Evolutionary conservation across 2,113 vertebrate species (phyloP), one percentile per base, ranked within the genome.

Genomic region (Elgaria multicarinata): DNA sequence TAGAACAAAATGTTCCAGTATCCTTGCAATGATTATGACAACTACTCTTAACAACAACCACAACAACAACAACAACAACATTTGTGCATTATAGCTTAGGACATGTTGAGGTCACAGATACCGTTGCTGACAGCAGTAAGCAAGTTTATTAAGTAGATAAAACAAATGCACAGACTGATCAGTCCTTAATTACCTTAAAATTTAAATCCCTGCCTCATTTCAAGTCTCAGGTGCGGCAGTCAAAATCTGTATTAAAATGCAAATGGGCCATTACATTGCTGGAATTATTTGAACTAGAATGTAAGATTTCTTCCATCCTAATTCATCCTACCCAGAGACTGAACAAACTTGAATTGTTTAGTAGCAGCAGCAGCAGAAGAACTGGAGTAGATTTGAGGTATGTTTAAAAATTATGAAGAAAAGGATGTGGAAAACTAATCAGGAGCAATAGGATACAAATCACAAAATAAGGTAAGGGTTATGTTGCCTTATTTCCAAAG

Each of bases 201-300:
- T 96, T 96, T 94, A 96, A 95, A 95, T 91, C 92, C 88, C 83
- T 87, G 87, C 86, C 91, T 96, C 94, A 94, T 91, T 92, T 87
- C 72, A 94, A 94, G 93, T 93, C 94, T 95, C 95, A 95, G 93
- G 92, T 96, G 95, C 88, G 93, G 42, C 36, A 92, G 77, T 94
- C 62, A 94, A 95, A 96, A 94, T 86, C 93, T 93, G 89, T 90
- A 96, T 97, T 97, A 96, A 97, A 96, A 97, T 96, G 96, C 94
- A 96, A 96, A 96, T 96, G 84, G 81, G 72, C 90, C 94, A 95
- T 95, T 96, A 96, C 95, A 94, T 95, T 96, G 94, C 94, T 95
- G 86, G 93, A 94, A 82, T 20, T 92, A 92, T 94, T 97, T 95
- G 92, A 97, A 93, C 94, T 28, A 36, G 79, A 94, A 94, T 94